Percentiles rank a stretch among this genome's conserved stretches.
Evolutionary conservation across 2,797 vertebrate species (phyloP).

Genomic region (Meriones psammophilus): DNA sequence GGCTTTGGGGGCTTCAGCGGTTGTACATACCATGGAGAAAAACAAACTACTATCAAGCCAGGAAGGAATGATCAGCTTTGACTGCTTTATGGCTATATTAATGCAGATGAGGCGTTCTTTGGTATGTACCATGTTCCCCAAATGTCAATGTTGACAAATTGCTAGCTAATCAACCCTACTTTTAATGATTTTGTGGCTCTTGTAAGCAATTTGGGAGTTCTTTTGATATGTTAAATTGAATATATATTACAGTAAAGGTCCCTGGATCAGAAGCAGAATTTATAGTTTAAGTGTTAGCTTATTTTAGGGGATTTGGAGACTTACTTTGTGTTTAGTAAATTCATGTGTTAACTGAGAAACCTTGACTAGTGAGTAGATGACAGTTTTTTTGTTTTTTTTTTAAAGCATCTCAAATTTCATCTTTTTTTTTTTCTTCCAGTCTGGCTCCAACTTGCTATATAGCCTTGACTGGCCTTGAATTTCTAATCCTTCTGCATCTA

Average conservation of each 20-base stretch:
- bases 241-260: background rate
- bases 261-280: slow-evolving; percentile 21
- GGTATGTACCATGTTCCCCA: slow-evolving; percentile 90
- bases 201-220: slow-evolving; percentile 40
- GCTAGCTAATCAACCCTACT: background rate
- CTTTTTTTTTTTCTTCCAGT: background rate
- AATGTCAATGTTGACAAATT: slow-evolving; percentile 51
- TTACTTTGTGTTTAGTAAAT: slow-evolving; percentile 50
- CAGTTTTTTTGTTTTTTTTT: background rate
- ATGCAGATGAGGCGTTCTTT: slow-evolving; percentile 98
- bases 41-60: slow-evolving; percentile 90
- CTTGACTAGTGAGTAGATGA: background rate
- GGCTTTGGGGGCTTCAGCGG: slow-evolving; percentile 95
- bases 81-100: slow-evolving; percentile 98
- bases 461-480: background rate
- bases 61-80: slow-evolving; percentile 98
- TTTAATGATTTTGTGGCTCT: background rate
- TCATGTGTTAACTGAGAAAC: background rate
- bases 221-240: slow-evolving; percentile 38
- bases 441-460: background rate
- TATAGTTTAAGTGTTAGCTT: slow-evolving; percentile 27
- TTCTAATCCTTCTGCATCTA: background rate
- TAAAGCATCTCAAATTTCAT: slow-evolving; percentile 18
- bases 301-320: slow-evolving; percentile 44
- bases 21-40: slow-evolving; percentile 95